phyloP scores from a whole-genome alignment of 1,140 invertebrate species.

The Heterodera schachtii region DNA sequence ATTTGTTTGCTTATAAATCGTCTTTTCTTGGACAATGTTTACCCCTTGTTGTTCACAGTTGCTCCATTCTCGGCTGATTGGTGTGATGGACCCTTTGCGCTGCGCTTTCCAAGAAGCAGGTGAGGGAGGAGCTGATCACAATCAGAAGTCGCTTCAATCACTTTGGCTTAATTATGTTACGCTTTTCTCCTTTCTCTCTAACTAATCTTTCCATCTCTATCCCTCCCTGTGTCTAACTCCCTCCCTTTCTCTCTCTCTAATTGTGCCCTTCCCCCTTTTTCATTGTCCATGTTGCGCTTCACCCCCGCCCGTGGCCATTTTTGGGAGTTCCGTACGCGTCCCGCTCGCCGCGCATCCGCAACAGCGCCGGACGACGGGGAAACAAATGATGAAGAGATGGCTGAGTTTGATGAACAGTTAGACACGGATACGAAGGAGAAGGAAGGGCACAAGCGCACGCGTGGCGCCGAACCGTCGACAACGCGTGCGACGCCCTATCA shows the following conservation, averaged over 20 bases:
- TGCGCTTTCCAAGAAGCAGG: conserved; percentile 39
- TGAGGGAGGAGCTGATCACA: not conserved
- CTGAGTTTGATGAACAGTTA: not conserved
- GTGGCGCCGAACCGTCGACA: not conserved
- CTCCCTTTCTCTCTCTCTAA: conserved; percentile 21
- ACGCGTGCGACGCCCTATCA: not conserved
- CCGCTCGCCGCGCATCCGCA: not conserved
- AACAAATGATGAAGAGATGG: not conserved
- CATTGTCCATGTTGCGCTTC: conserved; percentile 25
- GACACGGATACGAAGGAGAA: not conserved
- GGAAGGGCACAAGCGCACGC: not conserved
- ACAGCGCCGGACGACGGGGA: not conserved
- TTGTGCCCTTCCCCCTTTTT: not conserved
- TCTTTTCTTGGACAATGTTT: no score
- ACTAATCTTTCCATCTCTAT: not conserved
- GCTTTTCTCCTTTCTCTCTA: conserved; percentile 27
- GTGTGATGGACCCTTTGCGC: conserved; percentile 61
- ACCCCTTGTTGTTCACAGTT: not conserved
- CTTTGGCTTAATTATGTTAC: not conserved
- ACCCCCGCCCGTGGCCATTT: conserved; percentile 35
- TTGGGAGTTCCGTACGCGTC: conserved; percentile 37
- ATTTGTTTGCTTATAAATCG: no score
- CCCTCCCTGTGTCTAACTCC: not conserved
- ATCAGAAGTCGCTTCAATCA: no score
- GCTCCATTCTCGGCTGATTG: conserved; percentile 88